A percentile compares a stretch with the other conserved stretches of the same genome.
These are phyloP conservation scores for Himalopsyche kuldschensis DNA, from an alignment of 2,888 invertebrate species.

Conservation along the genomic window DNA sequence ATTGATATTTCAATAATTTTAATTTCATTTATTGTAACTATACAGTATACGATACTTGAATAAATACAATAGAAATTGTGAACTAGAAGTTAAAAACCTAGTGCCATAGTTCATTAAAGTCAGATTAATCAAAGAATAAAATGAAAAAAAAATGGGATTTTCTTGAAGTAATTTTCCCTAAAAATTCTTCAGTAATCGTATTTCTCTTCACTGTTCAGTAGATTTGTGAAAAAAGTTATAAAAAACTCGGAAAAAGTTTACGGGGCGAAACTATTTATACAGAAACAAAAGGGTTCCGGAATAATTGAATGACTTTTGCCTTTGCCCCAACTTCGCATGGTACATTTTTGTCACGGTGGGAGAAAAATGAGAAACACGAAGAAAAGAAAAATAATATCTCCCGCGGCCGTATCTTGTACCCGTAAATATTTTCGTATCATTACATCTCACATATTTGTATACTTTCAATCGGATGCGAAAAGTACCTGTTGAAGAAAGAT, in stretches of 20 bases:
- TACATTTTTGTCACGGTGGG: neutral
- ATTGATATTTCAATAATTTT: too few species aligned
- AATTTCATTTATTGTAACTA: too few species aligned
- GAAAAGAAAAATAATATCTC: neutral
- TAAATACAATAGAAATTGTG: too few species aligned
- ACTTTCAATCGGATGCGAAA: too few species aligned
- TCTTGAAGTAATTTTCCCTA: neutral
- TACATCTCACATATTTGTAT: neutral
- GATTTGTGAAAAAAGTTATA: neutral
- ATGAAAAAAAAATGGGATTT: too few species aligned
- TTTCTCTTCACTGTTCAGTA: neutral
- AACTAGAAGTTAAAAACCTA: too few species aligned
- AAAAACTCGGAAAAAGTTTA: neutral
- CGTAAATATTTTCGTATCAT: constrained; percentile 29
- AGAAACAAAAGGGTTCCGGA: neutral
- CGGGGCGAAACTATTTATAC: neutral
- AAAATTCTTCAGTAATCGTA: neutral
- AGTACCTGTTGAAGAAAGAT: too few species aligned
- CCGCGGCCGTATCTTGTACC: neutral
- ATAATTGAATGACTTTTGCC: neutral
- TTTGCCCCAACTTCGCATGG: neutral
- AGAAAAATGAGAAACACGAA: neutral
- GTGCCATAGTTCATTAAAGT: too few species aligned
- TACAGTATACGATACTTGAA: too few species aligned
- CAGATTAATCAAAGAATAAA: too few species aligned